Evolutionary conservation across 2,888 invertebrate genomes (phyloP), one percentile per base, ranked within the genome.

Genomic region (Microctonus brassicae): DNA sequence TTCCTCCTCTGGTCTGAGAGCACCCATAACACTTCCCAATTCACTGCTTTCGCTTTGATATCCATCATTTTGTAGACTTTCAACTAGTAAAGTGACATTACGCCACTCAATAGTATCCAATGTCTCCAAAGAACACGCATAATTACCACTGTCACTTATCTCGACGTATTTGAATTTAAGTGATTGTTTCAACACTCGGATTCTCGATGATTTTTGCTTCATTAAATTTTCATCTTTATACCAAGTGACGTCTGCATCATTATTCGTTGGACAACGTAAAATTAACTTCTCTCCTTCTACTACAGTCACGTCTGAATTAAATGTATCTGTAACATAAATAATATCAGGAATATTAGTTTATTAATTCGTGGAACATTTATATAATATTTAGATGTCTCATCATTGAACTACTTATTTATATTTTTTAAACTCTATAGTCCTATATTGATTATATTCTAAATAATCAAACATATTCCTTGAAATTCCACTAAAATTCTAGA

Each of bases 1-100:
- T 73, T 86, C 86, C 2, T 86, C 85, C 3, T 84, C 85, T 13
- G 83, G 79, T 34, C 83, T 79, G 24, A 80, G 71, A 0, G 82
- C 80, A 1, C 79, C 81, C 7, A 81, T 77, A 0, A 77, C 73
- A 53, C 74, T 75, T n/a, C 79, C 83, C 20, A 83, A 76, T 17
- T 76, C 80, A 4, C 80, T 78, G 17, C 71, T 76, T 3, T 83
- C 84, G 58, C 80, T 81, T 24, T 79, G 80, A 63, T 82, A 83
- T 24, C 66, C 83, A 42, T 83, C 83, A 76, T 83, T 81, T 65
- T 82, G 81, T 29, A 80, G 69, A 4, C 77, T 69, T 36, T 83
- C 84, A 33, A 87, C 82, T 39, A 74, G 73, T 20, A 87, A 68
- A 20, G 80, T 81, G 33, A 84, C 78, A 70, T 83, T 84, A 24